Evolutionary conservation across 2,888 invertebrate species (phyloP), one percentile per base, ranked within the genome.

Genomic region (Tenthredo mesomela): DNA sequence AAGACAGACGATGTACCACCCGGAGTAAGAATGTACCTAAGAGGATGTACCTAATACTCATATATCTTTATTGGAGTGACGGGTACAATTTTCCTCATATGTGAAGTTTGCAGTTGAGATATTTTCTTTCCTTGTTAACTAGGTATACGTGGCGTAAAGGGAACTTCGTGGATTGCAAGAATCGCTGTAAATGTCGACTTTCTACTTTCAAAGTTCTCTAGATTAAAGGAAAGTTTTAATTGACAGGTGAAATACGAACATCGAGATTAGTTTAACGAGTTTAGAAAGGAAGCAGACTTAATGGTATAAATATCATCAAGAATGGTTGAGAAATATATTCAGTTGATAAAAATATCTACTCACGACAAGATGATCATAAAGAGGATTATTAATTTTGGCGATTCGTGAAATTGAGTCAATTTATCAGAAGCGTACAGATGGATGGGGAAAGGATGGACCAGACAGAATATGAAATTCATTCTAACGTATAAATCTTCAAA

Each of bases 381-480:
- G 25, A 18, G 67, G 67, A 67, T 33, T 67, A 67, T 33, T 67
- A 67, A 67, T 33, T 67, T 33, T 1, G 29, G 15, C 67, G 29
- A 67, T 67, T 67, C 25, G 67, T 15, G 67, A 67, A 33, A 67
- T 67, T 67, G 67, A 33, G 67, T 67, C 67, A 67, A 67, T 67
- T 67, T 67, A 25, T 67, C 67, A 67, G 67, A 67, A 3, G 29
- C 10, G 67, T 15, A 18, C 67, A 33, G 15, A 33, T 21, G 29
- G 29, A 65, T 65, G 9, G 65, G 10, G 5, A 65, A 65, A 65
- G 29, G 65, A 65, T 29, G 33, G 67, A 33, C 67, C 33, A 67
- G 40, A 71, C 40, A 71, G 40, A 71, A 71, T 71, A 71, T 21
- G 71, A 21, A 40, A 71, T 43, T 40, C 71, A 43, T 40, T 71